Conservation (phyloP, 2,797 vertebrate genomes). For the Rhynchonycteris naso region DNA sequence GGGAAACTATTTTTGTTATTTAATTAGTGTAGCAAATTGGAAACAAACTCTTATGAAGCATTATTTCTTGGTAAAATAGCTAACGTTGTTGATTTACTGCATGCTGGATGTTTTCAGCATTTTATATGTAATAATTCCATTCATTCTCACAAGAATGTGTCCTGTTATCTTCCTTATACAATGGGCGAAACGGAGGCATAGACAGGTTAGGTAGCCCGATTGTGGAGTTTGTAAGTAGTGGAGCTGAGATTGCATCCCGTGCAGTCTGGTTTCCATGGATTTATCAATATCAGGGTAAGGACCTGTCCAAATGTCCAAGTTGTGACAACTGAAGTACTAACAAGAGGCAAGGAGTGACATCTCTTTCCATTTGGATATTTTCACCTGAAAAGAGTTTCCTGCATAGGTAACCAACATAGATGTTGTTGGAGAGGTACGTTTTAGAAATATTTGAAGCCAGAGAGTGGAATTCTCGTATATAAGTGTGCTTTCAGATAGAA, state of each 20-base stretch:
- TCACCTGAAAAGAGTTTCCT: background rate
- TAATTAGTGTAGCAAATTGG: background rate
- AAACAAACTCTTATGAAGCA: constrained; percentile 62
- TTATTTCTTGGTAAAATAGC: constrained; percentile 39
- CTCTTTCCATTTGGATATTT: constrained; percentile 23
- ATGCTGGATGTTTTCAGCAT: background rate
- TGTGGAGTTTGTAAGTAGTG: background rate
- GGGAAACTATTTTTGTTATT: constrained; percentile 69
- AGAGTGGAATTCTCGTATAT: background rate
- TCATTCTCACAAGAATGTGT: background rate
- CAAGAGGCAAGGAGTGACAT: background rate
- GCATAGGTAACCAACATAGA: background rate
- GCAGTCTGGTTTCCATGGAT: background rate
- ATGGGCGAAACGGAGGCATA: background rate
- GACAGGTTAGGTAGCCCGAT: background rate
- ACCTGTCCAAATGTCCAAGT: background rate
- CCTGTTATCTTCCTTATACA: background rate
- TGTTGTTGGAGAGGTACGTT: background rate
- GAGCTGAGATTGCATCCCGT: background rate
- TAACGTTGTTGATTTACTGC: background rate
- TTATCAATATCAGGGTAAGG: background rate
- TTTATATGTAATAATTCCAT: constrained; percentile 11
- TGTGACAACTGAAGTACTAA: background rate
- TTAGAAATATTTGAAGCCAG: constrained; percentile 13
- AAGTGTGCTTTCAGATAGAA: background rate